Evolutionary conservation across 2,113 vertebrate genomes (phyloP).

Genomic region (Tachysurus vachellii): DNA sequence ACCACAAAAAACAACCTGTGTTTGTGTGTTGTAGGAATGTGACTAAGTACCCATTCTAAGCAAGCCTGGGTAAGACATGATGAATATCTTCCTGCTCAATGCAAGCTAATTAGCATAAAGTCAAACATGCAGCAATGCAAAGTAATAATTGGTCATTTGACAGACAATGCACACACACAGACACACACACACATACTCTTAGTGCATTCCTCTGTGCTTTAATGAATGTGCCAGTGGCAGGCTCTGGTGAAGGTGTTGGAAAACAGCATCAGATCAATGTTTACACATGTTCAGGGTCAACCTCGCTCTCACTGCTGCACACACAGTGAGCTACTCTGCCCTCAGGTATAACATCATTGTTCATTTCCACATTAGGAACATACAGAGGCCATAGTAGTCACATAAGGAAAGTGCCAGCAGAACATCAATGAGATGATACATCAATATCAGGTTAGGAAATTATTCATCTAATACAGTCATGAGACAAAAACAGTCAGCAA

Average conservation of each 20-base stretch:
- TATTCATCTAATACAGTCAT: not conserved
- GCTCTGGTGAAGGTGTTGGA: not conserved
- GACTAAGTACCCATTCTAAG: constrained; percentile 13
- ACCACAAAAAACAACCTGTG: constrained; percentile 32
- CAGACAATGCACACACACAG: not conserved
- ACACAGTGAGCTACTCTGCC: not conserved
- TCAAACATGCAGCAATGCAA: constrained; percentile 13
- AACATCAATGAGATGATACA: not conserved
- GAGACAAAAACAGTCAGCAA: not conserved
- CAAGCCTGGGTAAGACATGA: constrained; percentile 1
- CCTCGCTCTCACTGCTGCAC: not conserved
- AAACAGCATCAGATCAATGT: constrained; percentile 2
- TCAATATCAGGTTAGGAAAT: not conserved
- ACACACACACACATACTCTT: not conserved
- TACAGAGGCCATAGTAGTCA: not conserved
- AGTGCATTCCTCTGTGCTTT: constrained; percentile 20
- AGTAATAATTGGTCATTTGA: constrained; percentile 41
- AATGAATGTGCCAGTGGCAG: constrained; percentile 17
- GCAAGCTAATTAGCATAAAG: constrained; percentile 34
- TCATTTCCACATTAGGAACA: not conserved
- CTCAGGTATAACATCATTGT: not conserved
- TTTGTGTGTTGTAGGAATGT: not conserved
- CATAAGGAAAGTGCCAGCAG: not conserved
- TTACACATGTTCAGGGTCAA: constrained; percentile 7
- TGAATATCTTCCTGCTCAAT: constrained; percentile 16